Base-by-base conservation (phyloP, 2,113 vertebrate genomes). In the Sinocyclocheilus rhinocerous region DNA sequence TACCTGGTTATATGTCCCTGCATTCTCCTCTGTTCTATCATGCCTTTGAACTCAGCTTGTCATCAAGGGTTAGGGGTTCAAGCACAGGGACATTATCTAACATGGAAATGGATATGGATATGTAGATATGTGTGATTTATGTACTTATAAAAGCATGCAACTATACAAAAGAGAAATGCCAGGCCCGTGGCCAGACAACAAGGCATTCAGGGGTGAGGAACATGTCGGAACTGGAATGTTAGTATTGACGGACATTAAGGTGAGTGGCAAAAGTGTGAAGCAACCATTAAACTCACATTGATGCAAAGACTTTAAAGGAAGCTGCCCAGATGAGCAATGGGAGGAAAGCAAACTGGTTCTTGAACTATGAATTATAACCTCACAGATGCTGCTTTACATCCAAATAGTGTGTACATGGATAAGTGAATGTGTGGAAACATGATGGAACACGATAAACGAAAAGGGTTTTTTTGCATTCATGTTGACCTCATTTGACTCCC, bases 101-200 rank as follows among this genome's bases (percentile, higher is more conserved):
- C 82, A 84, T 87, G 76, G 76, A 90, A 81, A 90, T 85, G 72
- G 39, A 88, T 86, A 90, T 85, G 72, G 39, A 88, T 86, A 89
- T 88, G 85, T 80, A 86, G 83, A 86, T 88, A 89, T 88, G 83
- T 82, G 85, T 85, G 76, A 84, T 84, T 70, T 85, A 85, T 91
- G 88, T 89, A 88, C 73, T 78, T 90, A 89, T 84, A 89, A 91
- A 90, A 85, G 89, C 90, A 91, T 91, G 90, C 90, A 89, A 57
- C 48, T 84, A 81, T 90, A 90, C 87, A 90, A 91, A 90, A 92
- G 87, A 91, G 88, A 88, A 65, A 72, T 3, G 75, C 83, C 91
- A 65, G 39, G 80, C 76, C 70, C 4, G 6, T 33, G 81, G 87
- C 89, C 86, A 42, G 89, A 86, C 87, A 76, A 82, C 81, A 92